Base-by-base conservation (phyloP, 2,113 vertebrate genomes). In the Anoplopoma fimbria region DNA sequence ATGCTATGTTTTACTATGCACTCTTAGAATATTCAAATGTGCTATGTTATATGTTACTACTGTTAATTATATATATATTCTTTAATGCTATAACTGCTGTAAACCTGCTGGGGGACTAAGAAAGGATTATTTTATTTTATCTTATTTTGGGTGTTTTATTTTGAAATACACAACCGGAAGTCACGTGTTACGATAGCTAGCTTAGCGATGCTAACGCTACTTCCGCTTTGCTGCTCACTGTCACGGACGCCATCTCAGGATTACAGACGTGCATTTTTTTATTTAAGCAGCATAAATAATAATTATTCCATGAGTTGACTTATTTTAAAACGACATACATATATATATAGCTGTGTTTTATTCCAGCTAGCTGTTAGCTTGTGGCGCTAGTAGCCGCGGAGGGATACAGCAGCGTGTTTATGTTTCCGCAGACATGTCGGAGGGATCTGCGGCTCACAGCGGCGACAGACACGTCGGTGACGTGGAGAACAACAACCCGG, bases 401-500 rank as follows among this genome's bases (percentile, higher is more conserved):
- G 57, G 64, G 67, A 36, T 68, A 70, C 33, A 23, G 10, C 81
- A 14, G 80, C 69, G 33, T 31, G 77, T 89, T 79, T 83, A 93
- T 93, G 92, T 86, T 60, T 77, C 4, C 5, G 31, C 6, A 42
- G 80, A 81, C 4, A 95, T 95, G 94, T 84, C 94, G 71, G 87
- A 91, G 67, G 94, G 93, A 69, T 75, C 93, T 27, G 21, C 88
- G 62, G 69, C 40, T 27, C 83, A 27, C 57, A 29, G 72, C 81
- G 84, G 87, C 38, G 91, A 91, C 78, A 2, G 83, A 81, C 47
- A 77, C n/a, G n/a, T 90, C 47, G 90, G 89, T 21, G 82, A 95
- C 81, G 83, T 87, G 4, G 93, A 94, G 42, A 95, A 95, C 87
- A 93, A 83, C 77, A 91, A 90, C 67, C 91, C 88, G 0, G 21